A percentile compares a stretch with the other conserved stretches of the same genome.
These are phyloP conservation scores for Ypsolopha scabrella DNA, from an alignment of 2,888 invertebrate species.

Conservation along the genomic window DNA sequence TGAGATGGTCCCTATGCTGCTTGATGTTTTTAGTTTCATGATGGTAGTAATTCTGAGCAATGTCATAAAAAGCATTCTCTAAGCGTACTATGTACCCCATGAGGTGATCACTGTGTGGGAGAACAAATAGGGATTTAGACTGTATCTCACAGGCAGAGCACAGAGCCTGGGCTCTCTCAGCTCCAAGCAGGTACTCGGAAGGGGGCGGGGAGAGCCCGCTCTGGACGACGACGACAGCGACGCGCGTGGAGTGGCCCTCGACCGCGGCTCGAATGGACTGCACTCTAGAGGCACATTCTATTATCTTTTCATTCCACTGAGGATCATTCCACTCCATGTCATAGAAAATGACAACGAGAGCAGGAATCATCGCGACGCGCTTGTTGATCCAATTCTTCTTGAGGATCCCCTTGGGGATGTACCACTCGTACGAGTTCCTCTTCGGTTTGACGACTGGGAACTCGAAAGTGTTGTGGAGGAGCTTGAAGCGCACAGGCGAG, in stretches of 20 bases:
- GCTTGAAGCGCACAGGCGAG: constrained; percentile 85
- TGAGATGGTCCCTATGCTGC: constrained; percentile 89
- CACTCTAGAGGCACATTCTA: constrained; percentile 92
- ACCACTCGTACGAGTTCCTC: constrained; percentile 94
- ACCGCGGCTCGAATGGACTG: constrained; percentile 83
- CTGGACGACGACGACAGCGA: constrained; percentile 93
- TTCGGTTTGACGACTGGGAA: constrained; percentile 91
- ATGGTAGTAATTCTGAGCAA: constrained; percentile 93
- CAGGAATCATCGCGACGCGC: constrained; percentile 89
- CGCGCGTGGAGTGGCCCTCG: constrained; percentile 78
- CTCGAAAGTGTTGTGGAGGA: constrained; percentile 84
- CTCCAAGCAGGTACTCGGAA: constrained; percentile 86
- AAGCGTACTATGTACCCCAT: constrained; percentile 80
- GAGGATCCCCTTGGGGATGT: constrained; percentile 93
- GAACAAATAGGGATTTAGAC: constrained; percentile 91
- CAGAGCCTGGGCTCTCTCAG: constrained; percentile 91
- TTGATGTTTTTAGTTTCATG: constrained; percentile 89
- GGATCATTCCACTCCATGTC: constrained; percentile 98
- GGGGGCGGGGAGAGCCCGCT: constrained; percentile 81
- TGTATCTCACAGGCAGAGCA: constrained; percentile 93
- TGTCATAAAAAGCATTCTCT: constrained; percentile 94
- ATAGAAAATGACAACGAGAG: constrained; percentile 94
- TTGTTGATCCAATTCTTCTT: constrained; percentile 97
- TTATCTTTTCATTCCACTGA: constrained; percentile 94
- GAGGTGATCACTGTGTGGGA: constrained; percentile 92